phyloP scores from a whole-genome alignment of 2,888 invertebrate genomes.

The Dendrolimus houi region DNA sequence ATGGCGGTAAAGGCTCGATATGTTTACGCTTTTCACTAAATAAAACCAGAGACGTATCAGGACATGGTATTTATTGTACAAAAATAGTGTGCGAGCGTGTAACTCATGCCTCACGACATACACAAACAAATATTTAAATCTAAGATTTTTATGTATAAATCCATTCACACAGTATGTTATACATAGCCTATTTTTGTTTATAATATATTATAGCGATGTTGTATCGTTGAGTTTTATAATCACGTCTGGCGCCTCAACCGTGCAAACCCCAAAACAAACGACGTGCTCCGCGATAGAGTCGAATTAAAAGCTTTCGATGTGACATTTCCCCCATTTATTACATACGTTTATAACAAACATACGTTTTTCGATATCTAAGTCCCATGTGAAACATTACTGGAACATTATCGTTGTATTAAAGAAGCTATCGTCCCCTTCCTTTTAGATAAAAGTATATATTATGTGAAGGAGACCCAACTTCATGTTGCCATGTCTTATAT shows the following conservation, averaged over 20 bases:
- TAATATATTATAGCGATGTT: constrained; percentile 44
- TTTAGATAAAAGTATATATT: constrained; percentile 44
- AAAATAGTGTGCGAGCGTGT: constrained; percentile 75
- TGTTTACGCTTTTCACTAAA: constrained; percentile 21
- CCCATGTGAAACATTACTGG: no score
- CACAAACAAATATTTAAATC: constrained; percentile 69
- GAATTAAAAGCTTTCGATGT: background rate
- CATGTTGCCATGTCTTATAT: constrained; percentile 7
- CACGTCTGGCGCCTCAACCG: constrained; percentile 41
- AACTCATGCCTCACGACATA: constrained; percentile 69
- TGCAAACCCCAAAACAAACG: constrained; percentile 44
- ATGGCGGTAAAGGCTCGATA: no score
- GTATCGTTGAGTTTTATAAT: constrained; percentile 73
- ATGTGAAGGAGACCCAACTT: constrained; percentile 41
- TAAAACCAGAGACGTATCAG: constrained; percentile 61
- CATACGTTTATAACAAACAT: no score
- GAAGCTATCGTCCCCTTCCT: constrained; percentile 45
- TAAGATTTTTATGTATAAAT: constrained; percentile 69
- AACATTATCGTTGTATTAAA: constrained; percentile 19
- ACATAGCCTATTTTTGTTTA: constrained; percentile 66
- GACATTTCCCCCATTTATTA: no score
- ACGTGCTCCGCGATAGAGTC: constrained; percentile 31
- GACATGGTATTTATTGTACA: constrained; percentile 76
- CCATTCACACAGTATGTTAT: constrained; percentile 71
- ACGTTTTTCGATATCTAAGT: no score